Percentiles rank a stretch among this genome's conserved stretches.
phyloP scores from a whole-genome alignment of 1,140 invertebrate species.

The Dreissena rostriformis region DNA sequence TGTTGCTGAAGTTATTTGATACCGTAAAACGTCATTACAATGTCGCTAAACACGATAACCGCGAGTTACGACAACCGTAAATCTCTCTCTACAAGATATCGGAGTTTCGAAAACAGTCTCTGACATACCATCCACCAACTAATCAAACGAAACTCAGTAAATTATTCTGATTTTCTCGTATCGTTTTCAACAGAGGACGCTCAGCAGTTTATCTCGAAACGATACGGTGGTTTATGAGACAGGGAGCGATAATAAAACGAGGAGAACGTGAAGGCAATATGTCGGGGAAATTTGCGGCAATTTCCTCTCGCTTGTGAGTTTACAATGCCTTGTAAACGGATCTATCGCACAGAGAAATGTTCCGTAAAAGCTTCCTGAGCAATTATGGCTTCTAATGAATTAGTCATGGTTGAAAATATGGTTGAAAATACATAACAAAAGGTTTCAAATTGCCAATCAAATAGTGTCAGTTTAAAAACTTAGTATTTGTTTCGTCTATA shows the following conservation, averaged over 20 bases:
- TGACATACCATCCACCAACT: slow-evolving; percentile 56
- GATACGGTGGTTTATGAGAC: slow-evolving; percentile 36
- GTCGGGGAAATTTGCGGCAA: no score
- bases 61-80: slow-evolving; percentile 55
- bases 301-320: no score
- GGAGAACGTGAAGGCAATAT: no score
- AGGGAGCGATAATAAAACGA: background rate
- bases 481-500: no score
- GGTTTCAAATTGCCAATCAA: no score
- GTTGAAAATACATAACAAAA: no score
- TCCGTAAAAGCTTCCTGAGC: no score
- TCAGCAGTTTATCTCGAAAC: slow-evolving; percentile 38
- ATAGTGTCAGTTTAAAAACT: no score
- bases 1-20: slow-evolving; percentile 56
- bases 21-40: slow-evolving; percentile 58
- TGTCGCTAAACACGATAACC: slow-evolving; percentile 60
- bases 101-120: slow-evolving; percentile 47
- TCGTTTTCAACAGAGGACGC: slow-evolving; percentile 53
- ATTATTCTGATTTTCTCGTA: slow-evolving; percentile 54
- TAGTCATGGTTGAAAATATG: no score
- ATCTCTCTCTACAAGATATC: slow-evolving; percentile 58
- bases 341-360: no score
- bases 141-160: slow-evolving; percentile 56
- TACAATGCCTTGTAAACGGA: no score
- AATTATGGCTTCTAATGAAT: no score